phyloP scores from a whole-genome alignment of 2,888 invertebrate species.

The Microdon myrmicae region DNA sequence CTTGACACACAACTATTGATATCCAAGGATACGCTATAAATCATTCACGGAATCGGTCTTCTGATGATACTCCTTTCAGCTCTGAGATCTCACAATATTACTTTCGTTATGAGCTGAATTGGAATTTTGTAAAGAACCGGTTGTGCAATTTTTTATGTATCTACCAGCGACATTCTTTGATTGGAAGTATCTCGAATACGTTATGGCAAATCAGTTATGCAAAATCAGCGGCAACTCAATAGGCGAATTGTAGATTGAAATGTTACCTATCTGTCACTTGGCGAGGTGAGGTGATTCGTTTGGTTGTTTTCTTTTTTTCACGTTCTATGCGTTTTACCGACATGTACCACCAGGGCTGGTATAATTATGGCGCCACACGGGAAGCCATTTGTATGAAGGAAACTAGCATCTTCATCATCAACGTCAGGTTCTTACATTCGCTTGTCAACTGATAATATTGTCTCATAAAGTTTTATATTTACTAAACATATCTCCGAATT shows the following conservation, averaged over 20 bases:
- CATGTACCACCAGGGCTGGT: too few relatives aligned
- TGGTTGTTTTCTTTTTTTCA: too few relatives aligned
- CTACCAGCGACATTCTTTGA: conserved; percentile 28
- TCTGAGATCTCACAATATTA: too few relatives aligned
- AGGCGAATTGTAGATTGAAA: conserved; percentile 36
- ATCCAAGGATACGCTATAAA: too few relatives aligned
- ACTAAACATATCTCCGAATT: conserved; percentile 28
- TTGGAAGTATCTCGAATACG: conserved; percentile 37
- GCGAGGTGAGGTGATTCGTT: too few relatives aligned
- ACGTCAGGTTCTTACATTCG: conserved; percentile 7
- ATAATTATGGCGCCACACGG: conserved; percentile 30
- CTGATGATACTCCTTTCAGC: too few relatives aligned
- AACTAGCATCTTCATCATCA: conserved; percentile 10
- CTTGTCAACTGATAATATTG: conserved; percentile 17
- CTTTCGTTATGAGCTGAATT: too few relatives aligned
- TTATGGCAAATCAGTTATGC: conserved; percentile 43
- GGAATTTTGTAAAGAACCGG: too few relatives aligned
- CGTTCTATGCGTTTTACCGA: too few relatives aligned
- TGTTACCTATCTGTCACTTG: conserved; percentile 3
- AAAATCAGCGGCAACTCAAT: conserved; percentile 48
- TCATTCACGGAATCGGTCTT: too few relatives aligned
- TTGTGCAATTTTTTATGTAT: too few relatives aligned
- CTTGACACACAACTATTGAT: too few relatives aligned
- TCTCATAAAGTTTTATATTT: conserved; percentile 33
- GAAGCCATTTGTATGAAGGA: conserved; percentile 17